phyloP scores from a whole-genome alignment of 1,140 invertebrate species.

The Bathynomus jamesi region DNA sequence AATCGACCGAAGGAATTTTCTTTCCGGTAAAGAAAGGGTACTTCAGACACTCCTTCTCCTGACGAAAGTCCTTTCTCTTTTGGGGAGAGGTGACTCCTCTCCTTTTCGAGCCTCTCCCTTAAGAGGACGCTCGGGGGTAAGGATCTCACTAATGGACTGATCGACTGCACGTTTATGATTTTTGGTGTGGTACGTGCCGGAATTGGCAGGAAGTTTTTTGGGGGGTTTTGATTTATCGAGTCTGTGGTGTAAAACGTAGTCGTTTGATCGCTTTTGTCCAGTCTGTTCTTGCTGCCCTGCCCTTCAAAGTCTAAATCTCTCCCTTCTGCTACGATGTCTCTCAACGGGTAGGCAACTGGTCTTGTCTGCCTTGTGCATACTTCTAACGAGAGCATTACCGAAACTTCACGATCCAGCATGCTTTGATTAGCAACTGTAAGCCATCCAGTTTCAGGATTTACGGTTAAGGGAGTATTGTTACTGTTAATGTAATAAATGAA shows the following conservation, averaged over 20 bases:
- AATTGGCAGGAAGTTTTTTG: not conserved
- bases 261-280: not conserved
- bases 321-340: not conserved
- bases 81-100: not conserved
- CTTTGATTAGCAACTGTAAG: conserved; percentile 69
- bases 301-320: not conserved
- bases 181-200: not conserved
- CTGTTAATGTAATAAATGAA: conserved; percentile 71
- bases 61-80: not conserved
- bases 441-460: conserved; percentile 71
- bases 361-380: conserved; percentile 67
- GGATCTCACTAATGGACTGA: not conserved
- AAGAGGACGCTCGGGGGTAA: not conserved
- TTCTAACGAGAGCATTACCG: conserved; percentile 58
- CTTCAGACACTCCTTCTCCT: not conserved
- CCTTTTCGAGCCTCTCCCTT: not conserved
- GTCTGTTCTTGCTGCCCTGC: not conserved
- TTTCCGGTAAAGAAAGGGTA: not conserved
- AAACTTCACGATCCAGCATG: conserved; percentile 66
- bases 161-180: not conserved
- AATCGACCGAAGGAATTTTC: not conserved
- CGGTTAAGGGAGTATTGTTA: conserved; percentile 62
- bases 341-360: conserved; percentile 39
- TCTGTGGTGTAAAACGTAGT: no score
- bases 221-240: no score